Evolutionary conservation across 92 coral and sea anemone genomes (phyloP).

Genomic region (Plumapathes pennacea): DNA sequence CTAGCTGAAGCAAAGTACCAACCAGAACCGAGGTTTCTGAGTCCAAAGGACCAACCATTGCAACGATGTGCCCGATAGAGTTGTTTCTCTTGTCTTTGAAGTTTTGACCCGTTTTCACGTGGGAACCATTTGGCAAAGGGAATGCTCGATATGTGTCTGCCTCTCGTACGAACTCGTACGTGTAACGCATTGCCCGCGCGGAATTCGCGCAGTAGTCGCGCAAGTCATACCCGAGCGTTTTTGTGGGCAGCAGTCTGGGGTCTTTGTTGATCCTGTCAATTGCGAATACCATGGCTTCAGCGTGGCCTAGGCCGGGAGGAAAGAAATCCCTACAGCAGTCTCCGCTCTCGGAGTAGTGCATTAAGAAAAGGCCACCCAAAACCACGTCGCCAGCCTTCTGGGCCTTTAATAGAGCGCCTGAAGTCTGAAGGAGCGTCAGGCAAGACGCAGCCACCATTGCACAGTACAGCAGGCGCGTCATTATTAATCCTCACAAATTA

Average conservation of each 20-base stretch:
- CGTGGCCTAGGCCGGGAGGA: constrained; percentile 55
- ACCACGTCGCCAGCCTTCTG: constrained; percentile 27
- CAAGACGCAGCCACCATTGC: no score
- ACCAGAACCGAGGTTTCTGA: constrained; percentile 60
- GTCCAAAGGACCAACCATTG: constrained; percentile 61
- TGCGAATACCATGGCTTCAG: constrained; percentile 63
- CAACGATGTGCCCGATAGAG: constrained; percentile 34
- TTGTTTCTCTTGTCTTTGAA: not conserved
- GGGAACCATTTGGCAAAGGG: not conserved
- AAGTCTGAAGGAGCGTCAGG: no score
- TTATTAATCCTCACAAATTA: no score
- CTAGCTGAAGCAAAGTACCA: constrained; percentile 63
- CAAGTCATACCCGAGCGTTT: constrained; percentile 57
- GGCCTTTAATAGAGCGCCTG: no score
- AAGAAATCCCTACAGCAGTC: constrained; percentile 50
- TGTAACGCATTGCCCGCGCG: constrained; percentile 39
- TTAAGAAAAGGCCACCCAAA: constrained; percentile 32
- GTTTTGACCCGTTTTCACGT: not conserved
- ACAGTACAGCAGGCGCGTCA: no score
- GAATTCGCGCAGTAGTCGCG: constrained; percentile 65
- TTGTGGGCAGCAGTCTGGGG: constrained; percentile 24
- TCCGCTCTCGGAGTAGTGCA: constrained; percentile 21
- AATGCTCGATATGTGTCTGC: constrained; percentile 10
- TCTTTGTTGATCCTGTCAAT: constrained; percentile 44
- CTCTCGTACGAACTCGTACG: constrained; percentile 24